Conservation (phyloP, 2,888 invertebrate genomes). For the Drosophila aldrichi region DNA sequence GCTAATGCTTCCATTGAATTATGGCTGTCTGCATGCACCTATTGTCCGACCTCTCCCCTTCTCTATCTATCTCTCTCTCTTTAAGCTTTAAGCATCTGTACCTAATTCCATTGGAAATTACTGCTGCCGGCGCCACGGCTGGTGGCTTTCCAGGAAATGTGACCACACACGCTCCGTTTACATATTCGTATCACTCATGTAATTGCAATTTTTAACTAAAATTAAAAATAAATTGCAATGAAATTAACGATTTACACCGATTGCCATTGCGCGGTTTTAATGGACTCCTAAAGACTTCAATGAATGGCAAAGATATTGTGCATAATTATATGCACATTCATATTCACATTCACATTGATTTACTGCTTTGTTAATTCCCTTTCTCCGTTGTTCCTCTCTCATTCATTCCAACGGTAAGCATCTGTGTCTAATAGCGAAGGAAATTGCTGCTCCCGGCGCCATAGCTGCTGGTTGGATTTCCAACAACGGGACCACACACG, state of each 20-base stretch:
- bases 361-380: neutral
- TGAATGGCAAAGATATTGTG: slow-evolving; percentile 67
- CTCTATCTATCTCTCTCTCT: neutral
- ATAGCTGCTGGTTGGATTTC: slow-evolving; percentile 13
- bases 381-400: neutral
- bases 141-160: neutral
- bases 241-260: slow-evolving; percentile 50
- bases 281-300: slow-evolving; percentile 1
- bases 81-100: neutral
- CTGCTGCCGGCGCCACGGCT: neutral
- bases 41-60: neutral
- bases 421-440: slow-evolving; percentile 13
- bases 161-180: slow-evolving; percentile 1
- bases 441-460: slow-evolving; percentile 61
- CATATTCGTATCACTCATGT: slow-evolving; percentile 65
- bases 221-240: slow-evolving; percentile 76
- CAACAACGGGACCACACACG: slow-evolving; percentile 63
- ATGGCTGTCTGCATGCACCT: slow-evolving; percentile 13
- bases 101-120: neutral
- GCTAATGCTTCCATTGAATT: slow-evolving; percentile 64
- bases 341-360: slow-evolving; percentile 51
- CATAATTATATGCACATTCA: slow-evolving; percentile 75
- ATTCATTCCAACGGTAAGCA: neutral
- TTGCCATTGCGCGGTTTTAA: neutral
- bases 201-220: slow-evolving; percentile 67